Conservation (phyloP, 37 sponge, comb jelly and placozoan genomes). For the Diacarnus erythraeanus region DNA sequence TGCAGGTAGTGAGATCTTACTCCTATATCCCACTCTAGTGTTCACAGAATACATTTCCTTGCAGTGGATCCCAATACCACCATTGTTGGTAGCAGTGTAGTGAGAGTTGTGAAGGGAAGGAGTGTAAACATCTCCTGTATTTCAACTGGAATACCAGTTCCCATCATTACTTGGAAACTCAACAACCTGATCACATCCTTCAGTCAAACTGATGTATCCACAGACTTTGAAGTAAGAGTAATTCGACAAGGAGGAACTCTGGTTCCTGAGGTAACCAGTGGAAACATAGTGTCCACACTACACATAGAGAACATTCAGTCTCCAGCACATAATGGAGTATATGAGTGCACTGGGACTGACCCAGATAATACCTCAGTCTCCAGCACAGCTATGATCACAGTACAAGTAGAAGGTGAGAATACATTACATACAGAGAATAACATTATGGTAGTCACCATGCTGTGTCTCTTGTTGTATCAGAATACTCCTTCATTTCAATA, state of each 20-base stretch:
- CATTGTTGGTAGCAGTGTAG: background rate
- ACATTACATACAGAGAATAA: too few species aligned
- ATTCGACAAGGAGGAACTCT: too few species aligned
- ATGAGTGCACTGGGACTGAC: conserved; percentile 8
- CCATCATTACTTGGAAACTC: conserved; percentile 43
- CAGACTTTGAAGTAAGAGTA: too few species aligned
- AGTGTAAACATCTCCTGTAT: conserved; percentile 30
- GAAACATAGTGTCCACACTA: conserved; percentile 4
- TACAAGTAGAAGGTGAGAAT: background rate
- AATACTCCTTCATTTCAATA: too few species aligned
- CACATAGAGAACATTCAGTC: conserved; percentile 13
- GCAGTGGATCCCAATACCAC: conserved; percentile 13
- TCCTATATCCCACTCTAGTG: background rate
- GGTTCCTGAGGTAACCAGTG: background rate
- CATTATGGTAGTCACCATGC: too few species aligned
- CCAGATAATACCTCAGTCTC: background rate
- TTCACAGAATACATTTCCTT: background rate
- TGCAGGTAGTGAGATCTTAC: conserved; percentile 10
- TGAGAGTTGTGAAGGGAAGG: conserved; percentile 18
- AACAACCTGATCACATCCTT: conserved; percentile 6
- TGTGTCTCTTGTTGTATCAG: too few species aligned
- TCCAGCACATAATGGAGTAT: conserved; percentile 36
- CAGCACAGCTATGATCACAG: background rate
- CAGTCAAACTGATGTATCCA: background rate
- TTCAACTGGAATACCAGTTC: conserved; percentile 36